A percentile compares a stretch with the other conserved stretches of the same genome.
These are phyloP conservation scores for Cloeon dipterum DNA, from an alignment of 2,888 invertebrate species.

Conservation along the genomic window DNA sequence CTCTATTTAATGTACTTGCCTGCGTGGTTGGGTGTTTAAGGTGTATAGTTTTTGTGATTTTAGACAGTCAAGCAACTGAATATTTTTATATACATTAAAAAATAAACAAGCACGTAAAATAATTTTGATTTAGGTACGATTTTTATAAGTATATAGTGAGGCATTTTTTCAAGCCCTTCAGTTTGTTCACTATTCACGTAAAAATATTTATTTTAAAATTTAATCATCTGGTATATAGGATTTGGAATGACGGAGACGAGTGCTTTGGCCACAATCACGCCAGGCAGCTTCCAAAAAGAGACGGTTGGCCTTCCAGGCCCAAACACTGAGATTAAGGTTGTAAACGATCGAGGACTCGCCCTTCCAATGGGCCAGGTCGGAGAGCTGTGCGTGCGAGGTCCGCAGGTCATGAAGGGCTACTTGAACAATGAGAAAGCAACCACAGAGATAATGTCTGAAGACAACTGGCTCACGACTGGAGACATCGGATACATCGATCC, in stretches of 20 bases:
- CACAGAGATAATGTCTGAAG: constrained; percentile 39
- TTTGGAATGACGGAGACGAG: constrained; percentile 5
- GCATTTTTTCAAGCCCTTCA: too few species aligned
- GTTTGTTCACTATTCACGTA: too few species aligned
- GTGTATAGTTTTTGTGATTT: too few species aligned
- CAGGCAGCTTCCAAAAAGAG: not conserved
- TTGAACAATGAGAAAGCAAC: constrained; percentile 53
- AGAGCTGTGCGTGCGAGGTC: constrained; percentile 20
- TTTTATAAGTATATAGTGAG: too few species aligned
- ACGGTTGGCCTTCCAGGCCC: constrained; percentile 3
- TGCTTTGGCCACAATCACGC: not conserved
- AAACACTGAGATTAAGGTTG: constrained; percentile 2
- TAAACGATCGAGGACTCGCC: constrained; percentile 8
- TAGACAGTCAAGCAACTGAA: too few species aligned
- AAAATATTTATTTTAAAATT: too few species aligned
- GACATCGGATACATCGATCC: constrained; percentile 61
- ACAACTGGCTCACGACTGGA: constrained; percentile 65
- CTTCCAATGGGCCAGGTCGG: constrained; percentile 16
- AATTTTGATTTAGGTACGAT: too few species aligned
- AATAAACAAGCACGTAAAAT: too few species aligned
- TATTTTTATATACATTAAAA: too few species aligned
- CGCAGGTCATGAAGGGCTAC: constrained; percentile 51
- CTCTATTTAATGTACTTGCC: too few species aligned
- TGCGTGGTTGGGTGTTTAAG: too few species aligned
- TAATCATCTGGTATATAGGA: too few species aligned